Percentiles rank a stretch among this genome's conserved stretches.
phyloP scores from a whole-genome alignment of 2,797 vertebrate species.

The Capromys pilorides region DNA sequence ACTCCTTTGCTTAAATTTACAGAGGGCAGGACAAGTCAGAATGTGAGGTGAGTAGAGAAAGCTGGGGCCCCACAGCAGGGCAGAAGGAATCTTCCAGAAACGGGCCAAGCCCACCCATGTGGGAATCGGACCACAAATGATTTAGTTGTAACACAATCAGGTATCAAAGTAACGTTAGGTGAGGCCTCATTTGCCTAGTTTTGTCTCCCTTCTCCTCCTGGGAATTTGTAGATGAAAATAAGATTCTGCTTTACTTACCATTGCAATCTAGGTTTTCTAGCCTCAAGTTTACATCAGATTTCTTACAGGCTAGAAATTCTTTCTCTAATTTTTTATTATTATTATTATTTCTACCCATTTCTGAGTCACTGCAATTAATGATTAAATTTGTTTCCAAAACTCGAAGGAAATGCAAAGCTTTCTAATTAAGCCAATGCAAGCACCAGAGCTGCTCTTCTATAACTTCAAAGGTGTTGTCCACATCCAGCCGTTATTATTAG shows the following conservation, averaged over 20 bases:
- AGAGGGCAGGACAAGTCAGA: neutral
- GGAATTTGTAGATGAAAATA: neutral
- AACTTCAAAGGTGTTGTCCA: neutral
- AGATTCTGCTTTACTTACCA: neutral
- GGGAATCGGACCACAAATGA: neutral
- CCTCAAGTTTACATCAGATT: constrained; percentile 38
- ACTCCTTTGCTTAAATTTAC: neutral
- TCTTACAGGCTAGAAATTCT: neutral
- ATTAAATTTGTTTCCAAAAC: constrained; percentile 36
- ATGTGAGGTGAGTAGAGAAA: neutral
- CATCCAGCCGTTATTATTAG: neutral
- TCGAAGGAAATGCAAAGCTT: constrained; percentile 18
- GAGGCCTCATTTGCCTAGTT: neutral
- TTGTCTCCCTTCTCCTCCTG: neutral
- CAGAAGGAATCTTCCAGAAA: neutral
- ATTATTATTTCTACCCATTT: neutral
- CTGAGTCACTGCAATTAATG: constrained; percentile 39
- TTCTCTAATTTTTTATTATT: constrained; percentile 22
- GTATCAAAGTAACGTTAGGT: neutral
- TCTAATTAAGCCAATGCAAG: constrained; percentile 17
- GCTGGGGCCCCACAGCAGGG: neutral
- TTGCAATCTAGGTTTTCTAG: neutral
- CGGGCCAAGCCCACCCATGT: neutral
- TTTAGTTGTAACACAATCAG: neutral
- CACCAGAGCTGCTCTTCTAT: neutral